Evolutionary conservation across 23 tunicate genomes (phyloP).

Genomic region (Trididemnum miniatum): DNA sequence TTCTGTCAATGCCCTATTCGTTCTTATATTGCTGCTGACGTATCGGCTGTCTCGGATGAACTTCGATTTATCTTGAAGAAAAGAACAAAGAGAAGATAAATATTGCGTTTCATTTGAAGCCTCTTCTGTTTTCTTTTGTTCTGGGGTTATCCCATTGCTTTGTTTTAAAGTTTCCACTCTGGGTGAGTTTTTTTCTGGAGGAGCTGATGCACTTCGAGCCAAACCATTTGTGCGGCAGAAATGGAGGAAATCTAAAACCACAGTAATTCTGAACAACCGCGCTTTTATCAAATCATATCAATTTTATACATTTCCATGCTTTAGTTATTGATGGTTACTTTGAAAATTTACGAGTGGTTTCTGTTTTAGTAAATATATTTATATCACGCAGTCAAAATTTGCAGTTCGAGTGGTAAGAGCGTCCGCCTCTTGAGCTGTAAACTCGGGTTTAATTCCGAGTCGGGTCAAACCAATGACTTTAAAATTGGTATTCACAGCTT

Average conservation of each 20-base stretch:
- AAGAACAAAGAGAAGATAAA: slow-evolving; percentile 37
- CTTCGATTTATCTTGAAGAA: slow-evolving; percentile 39
- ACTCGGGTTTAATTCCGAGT: too few relatives aligned
- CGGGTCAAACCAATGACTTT: too few relatives aligned
- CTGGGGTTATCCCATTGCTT: not conserved
- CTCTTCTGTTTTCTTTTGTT: not conserved
- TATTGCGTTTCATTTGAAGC: not conserved
- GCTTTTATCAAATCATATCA: too few relatives aligned
- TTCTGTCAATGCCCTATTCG: not conserved
- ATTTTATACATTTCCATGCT: too few relatives aligned
- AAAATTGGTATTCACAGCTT: too few relatives aligned
- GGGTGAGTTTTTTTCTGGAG: not conserved
- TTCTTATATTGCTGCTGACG: not conserved
- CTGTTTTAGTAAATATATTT: too few relatives aligned
- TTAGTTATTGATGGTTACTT: too few relatives aligned
- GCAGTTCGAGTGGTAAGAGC: too few relatives aligned
- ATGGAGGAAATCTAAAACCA: slow-evolving; percentile 36
- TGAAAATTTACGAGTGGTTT: too few relatives aligned
- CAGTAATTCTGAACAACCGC: too few relatives aligned
- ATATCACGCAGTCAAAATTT: too few relatives aligned
- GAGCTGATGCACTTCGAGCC: slow-evolving; percentile 15
- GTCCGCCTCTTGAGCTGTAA: too few relatives aligned
- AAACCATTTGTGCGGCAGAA: slow-evolving; percentile 46
- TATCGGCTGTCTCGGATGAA: slow-evolving; percentile 39
- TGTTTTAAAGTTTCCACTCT: not conserved